phyloP scores from a whole-genome alignment of 2,888 invertebrate genomes.

The Rosalia funebris region DNA sequence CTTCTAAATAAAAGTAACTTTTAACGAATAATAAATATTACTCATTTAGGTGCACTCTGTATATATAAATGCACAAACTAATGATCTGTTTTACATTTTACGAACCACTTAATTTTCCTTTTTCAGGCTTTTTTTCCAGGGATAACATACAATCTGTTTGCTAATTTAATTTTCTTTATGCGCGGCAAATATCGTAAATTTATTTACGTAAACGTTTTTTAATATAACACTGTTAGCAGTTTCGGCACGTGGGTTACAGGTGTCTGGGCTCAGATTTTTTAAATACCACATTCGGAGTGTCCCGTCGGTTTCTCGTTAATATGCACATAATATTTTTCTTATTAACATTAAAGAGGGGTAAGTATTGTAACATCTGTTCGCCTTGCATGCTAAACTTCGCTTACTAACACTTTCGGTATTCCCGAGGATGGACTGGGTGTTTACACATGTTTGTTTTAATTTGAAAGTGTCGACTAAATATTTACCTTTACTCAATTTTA shows the following conservation, averaged over 20 bases:
- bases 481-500: too few relatives aligned
- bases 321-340: conserved; percentile 11
- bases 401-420: conserved; percentile 8
- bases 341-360: conserved; percentile 22
- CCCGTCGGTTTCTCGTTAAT: too few relatives aligned
- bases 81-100: too few relatives aligned
- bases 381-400: conserved; percentile 7
- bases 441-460: not conserved
- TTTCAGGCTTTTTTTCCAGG: conserved; percentile 1
- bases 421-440: not conserved
- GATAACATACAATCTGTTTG: not conserved
- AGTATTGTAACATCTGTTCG: conserved; percentile 20
- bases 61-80: conserved; percentile 40
- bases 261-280: too few relatives aligned
- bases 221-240: not conserved
- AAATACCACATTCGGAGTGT: too few relatives aligned
- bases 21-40: conserved; percentile 13
- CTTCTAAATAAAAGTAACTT: conserved; percentile 6
- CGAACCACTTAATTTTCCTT: conserved; percentile 12
- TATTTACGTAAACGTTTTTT: not conserved
- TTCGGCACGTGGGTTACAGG: not conserved
- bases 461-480: too few relatives aligned
- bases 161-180: not conserved
- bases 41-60: conserved; percentile 32
- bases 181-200: not conserved